Percentiles rank a stretch among this genome's conserved stretches.
phyloP scores from a whole-genome alignment of 2,797 vertebrate species.

The Borostomias antarcticus region DNA sequence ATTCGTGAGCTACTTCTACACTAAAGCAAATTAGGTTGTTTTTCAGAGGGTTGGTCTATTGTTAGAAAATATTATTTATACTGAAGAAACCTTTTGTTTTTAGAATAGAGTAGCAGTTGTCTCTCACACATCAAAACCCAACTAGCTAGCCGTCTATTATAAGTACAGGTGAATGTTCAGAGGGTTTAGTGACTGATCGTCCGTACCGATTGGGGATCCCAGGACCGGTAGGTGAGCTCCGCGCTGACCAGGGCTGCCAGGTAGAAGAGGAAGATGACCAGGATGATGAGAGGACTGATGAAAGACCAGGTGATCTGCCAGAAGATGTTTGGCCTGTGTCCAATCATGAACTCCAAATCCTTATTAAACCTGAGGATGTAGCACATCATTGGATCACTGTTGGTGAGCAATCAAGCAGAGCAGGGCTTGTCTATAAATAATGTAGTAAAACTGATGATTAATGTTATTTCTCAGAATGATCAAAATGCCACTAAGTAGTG shows the following conservation, averaged over 20 bases:
- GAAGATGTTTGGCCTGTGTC: conserved; percentile 87
- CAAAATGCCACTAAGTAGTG: no score
- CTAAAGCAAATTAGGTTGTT: background rate
- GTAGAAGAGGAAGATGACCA: conserved; percentile 83
- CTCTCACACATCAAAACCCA: no score
- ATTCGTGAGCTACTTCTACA: no score
- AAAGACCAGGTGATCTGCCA: conserved; percentile 85
- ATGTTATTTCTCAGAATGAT: no score
- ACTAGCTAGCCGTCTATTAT: no score
- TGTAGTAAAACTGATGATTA: no score
- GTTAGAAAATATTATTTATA: no score
- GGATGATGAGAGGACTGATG: conserved; percentile 82
- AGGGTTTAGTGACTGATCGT: background rate
- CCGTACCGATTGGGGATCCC: conserved; percentile 60
- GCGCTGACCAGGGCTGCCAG: conserved; percentile 75
- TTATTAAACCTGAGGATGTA: conserved; percentile 76
- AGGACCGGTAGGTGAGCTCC: conserved; percentile 74
- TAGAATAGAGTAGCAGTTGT: no score
- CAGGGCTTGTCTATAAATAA: no score
- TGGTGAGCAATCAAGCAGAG: no score
- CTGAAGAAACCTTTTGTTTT: no score
- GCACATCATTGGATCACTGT: background rate
- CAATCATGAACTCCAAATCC: conserved; percentile 86
- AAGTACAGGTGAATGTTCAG: background rate
- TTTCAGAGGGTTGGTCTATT: no score